A percentile compares a stretch with the other conserved stretches of the same genome.
Evolutionary conservation across 2,797 vertebrate genomes (phyloP).

Genomic region (Aplochiton taeniatus): DNA sequence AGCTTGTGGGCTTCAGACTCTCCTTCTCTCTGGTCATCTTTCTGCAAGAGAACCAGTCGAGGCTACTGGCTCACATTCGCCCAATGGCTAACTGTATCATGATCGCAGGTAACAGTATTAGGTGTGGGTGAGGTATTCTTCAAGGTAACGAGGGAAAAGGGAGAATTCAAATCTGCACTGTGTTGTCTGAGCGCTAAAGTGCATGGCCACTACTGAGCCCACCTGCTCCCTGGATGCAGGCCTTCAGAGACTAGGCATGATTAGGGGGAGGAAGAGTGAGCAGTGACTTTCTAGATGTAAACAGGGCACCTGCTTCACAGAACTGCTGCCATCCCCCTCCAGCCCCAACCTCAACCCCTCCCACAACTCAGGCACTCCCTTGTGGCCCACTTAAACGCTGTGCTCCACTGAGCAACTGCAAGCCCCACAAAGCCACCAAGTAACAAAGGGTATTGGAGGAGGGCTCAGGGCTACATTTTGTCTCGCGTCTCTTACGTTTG

Average conservation of each 20-base stretch:
- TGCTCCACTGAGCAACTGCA: slow-evolving; percentile 76
- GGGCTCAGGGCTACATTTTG: slow-evolving; percentile 60
- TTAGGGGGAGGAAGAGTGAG: slow-evolving; percentile 67
- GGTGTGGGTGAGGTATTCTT: background rate
- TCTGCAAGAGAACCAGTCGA: no score
- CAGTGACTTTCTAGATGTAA: slow-evolving; percentile 69
- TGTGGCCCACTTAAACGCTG: slow-evolving; percentile 83
- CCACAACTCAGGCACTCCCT: slow-evolving; percentile 75
- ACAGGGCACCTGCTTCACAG: slow-evolving; percentile 73
- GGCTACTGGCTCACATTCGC: no score
- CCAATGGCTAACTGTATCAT: no score
- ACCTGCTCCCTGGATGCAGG: slow-evolving; percentile 72
- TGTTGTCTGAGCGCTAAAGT: background rate
- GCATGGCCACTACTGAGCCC: slow-evolving; percentile 52
- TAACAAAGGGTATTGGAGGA: slow-evolving; percentile 79
- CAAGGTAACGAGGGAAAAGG: background rate
- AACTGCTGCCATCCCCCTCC: background rate
- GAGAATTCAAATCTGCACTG: no score
- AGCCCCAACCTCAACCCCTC: slow-evolving; percentile 22
- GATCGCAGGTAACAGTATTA: no score
- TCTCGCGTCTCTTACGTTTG: slow-evolving; percentile 46
- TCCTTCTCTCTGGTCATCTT: no score
- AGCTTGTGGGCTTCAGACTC: no score
- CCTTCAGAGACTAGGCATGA: slow-evolving; percentile 57
- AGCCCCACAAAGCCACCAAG: slow-evolving; percentile 74